phyloP scores from a whole-genome alignment of 2,797 vertebrate species.

The Sardinella longiceps region DNA sequence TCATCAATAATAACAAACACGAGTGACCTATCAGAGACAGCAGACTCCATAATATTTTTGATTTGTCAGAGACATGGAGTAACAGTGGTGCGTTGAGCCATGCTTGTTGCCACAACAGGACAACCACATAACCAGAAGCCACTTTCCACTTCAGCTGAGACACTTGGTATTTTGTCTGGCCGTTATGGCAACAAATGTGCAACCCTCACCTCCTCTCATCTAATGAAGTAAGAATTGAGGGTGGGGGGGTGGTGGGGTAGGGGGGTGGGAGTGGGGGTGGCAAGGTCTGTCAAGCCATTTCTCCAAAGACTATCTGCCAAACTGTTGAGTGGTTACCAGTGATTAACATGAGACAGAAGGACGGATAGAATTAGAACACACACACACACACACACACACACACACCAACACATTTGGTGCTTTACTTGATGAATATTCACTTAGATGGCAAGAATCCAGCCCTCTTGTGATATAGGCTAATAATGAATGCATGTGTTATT shows the following conservation, averaged over 20 bases:
- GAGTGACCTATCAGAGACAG: background rate
- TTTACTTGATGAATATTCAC: background rate
- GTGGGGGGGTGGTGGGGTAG: background rate
- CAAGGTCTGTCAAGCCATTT: background rate
- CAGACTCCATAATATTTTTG: background rate
- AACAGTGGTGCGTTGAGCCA: background rate
- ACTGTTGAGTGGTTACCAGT: background rate
- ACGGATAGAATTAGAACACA: background rate
- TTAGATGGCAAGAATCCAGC: background rate
- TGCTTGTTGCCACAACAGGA: background rate
- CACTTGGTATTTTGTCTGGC: constrained; percentile 2
- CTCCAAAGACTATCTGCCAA: background rate
- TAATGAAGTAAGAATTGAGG: background rate
- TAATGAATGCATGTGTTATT: background rate
- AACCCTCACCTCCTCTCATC: background rate
- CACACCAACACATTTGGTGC: background rate
- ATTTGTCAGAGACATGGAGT: background rate
- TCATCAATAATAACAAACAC: background rate
- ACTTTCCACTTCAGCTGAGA: constrained; percentile 12
- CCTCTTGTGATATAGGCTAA: background rate
- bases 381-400: background rate
- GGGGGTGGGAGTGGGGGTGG: background rate
- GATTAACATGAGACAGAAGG: background rate
- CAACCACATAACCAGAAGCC: background rate
- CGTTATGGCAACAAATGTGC: constrained; percentile 1